Conservation (phyloP, 2,113 vertebrate species). For the Lampris incognitus region DNA sequence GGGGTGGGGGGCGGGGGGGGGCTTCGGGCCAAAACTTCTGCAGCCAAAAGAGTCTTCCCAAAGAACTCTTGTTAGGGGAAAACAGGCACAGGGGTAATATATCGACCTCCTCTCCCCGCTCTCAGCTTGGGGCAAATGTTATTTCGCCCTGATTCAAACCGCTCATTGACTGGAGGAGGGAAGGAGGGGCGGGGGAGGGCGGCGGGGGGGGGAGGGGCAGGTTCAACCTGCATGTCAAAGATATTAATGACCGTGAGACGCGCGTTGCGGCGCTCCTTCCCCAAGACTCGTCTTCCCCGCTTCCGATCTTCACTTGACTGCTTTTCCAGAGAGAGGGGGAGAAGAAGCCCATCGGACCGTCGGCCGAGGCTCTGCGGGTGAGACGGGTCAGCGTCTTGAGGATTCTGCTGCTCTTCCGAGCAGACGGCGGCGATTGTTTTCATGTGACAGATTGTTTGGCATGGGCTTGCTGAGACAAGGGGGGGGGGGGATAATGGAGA, state of each 20-base stretch:
- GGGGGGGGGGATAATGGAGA: conserved; percentile 62
- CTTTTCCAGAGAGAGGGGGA: conserved; percentile 53
- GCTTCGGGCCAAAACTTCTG: conserved; percentile 58
- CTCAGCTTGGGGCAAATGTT: conserved; percentile 30
- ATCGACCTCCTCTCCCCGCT: conserved; percentile 55
- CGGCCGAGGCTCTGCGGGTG: conserved; percentile 41
- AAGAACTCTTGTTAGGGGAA: conserved; percentile 60
- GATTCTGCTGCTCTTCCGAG: conserved; percentile 39
- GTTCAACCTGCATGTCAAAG: conserved; percentile 72
- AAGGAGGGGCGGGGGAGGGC: conserved; percentile 34
- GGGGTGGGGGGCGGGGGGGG: conserved; percentile 38
- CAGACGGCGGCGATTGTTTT: conserved; percentile 74
- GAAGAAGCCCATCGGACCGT: conserved; percentile 55
- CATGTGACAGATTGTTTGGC: conserved; percentile 73
- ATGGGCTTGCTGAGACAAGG: conserved; percentile 51
- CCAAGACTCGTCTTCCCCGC: conserved; percentile 48
- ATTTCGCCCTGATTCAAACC: conserved; percentile 60
- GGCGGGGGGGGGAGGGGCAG: conserved; percentile 35
- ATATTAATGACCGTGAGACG: conserved; percentile 74
- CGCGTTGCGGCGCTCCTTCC: conserved; percentile 47
- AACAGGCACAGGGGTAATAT: conserved; percentile 65
- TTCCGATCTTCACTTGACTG: conserved; percentile 63
- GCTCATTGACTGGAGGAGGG: conserved; percentile 26
- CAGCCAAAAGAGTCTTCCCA: conserved; percentile 48
- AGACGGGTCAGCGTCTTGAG: conserved; percentile 33